Percentiles rank a stretch among this genome's conserved stretches.
Evolutionary conservation across 2,113 vertebrate genomes (phyloP).

Genomic region (Macroglossus sobrinus): DNA sequence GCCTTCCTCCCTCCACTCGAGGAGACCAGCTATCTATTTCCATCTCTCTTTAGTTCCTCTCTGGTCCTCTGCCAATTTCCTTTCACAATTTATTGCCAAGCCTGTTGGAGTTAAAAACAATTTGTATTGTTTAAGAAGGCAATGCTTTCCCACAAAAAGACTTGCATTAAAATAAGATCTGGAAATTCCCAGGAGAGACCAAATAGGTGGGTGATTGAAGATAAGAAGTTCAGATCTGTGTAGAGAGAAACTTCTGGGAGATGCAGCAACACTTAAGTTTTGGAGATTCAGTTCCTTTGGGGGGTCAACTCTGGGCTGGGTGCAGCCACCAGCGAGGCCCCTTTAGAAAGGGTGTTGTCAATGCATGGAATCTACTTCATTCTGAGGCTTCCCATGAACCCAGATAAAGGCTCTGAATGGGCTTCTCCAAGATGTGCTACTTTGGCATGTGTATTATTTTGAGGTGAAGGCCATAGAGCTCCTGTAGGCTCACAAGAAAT

Average conservation of each 20-base stretch:
- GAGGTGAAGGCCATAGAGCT: background rate
- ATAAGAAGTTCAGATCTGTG: background rate
- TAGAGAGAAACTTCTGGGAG: background rate
- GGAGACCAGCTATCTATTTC: slow-evolving; percentile 8
- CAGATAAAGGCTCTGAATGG: background rate
- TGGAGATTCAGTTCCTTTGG: background rate
- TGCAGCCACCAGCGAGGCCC: background rate
- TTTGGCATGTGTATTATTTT: background rate
- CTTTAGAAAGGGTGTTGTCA: background rate
- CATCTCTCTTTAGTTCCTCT: slow-evolving; percentile 41
- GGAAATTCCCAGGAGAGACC: slow-evolving; percentile 39
- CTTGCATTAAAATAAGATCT: slow-evolving; percentile 28
- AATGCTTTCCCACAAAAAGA: slow-evolving; percentile 22
- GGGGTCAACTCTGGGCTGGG: background rate
- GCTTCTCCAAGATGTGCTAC: background rate
- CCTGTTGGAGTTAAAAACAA: slow-evolving; percentile 50
- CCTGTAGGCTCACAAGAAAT: background rate
- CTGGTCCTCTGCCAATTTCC: slow-evolving; percentile 51
- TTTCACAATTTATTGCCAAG: background rate
- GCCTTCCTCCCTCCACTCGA: background rate
- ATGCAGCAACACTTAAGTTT: background rate
- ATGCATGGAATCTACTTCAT: background rate
- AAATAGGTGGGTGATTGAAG: background rate
- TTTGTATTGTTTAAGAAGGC: slow-evolving; percentile 59
- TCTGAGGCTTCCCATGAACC: background rate